These are phyloP conservation scores for Cepphus grylle DNA, from an alignment of 2,113 vertebrate species.

Conservation along the genomic window DNA sequence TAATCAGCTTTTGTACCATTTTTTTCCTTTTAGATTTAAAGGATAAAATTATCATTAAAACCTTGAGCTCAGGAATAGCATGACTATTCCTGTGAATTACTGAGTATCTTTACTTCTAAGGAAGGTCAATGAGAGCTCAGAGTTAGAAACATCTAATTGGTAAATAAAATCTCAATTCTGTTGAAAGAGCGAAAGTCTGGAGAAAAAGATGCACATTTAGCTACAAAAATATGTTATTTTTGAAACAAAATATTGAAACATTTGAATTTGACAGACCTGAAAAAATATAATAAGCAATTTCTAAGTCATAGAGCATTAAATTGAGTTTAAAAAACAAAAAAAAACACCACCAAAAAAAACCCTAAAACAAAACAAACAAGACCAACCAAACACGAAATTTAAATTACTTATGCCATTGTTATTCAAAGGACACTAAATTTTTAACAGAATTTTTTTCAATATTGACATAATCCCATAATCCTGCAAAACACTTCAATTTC, in stretches of 20 bases:
- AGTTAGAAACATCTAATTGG: background rate
- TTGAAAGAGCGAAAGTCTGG: background rate
- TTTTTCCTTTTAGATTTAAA: background rate
- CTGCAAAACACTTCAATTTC: background rate
- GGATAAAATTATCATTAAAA: background rate
- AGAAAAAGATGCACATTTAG: background rate
- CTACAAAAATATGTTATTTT: background rate
- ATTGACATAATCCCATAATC: background rate
- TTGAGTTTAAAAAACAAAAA: background rate
- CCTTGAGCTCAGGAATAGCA: background rate
- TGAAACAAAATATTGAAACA: background rate
- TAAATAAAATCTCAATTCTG: background rate
- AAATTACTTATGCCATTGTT: background rate
- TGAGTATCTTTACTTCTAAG: background rate
- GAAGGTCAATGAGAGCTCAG: background rate
- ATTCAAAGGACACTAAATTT: background rate
- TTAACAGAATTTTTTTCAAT: background rate
- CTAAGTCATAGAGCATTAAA: background rate
- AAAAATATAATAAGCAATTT: background rate
- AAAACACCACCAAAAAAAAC: background rate
- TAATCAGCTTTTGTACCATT: background rate
- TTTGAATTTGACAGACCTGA: background rate
- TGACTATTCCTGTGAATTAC: background rate
- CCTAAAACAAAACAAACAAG: too few relatives aligned
- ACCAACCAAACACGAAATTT: background rate